Evolutionary conservation across 2,888 invertebrate genomes (phyloP), one percentile per base, ranked within the genome.

Genomic region (Campaea margaritaria): DNA sequence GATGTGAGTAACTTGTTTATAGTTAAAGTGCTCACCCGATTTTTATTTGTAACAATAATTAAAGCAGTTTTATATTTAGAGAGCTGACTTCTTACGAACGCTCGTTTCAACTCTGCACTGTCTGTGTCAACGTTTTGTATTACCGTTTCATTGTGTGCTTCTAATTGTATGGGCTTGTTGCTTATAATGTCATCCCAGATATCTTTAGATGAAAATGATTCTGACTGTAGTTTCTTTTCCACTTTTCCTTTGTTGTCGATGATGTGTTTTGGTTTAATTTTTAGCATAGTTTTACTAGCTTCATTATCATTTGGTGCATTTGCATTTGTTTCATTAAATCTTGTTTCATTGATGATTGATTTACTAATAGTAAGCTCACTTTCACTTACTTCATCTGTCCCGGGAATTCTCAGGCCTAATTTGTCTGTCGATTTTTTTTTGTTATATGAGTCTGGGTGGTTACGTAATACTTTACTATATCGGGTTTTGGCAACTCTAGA

Each of bases 151-250:
- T 54, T 66, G 4, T 60, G 53, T 14, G 63, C 38, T 48, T 70
- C 69, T 13, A 79, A 50, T 12, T 72, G 46, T 48, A 78, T 69
- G 0, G 75, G 75, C 47, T 73, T 78, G 21, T 75, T 74, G 9
- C 67, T 58, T 14, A 65, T 61, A 8, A 75, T 72, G 27, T 79
- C 74, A 31, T 72, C 50, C 79, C 80, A 82, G 47, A 79, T 74
- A 14, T 66, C 75, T 13, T 68, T 62, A 0, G 68, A 65, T 9
- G 75, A 64, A 57, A 79, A 79, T 9, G 47, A 50, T 64, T 81
- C 79, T 0, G 73, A 49, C 36, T 68, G 62, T 13, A 74, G 42
- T 10, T 76, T 52, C 57, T 73, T 73, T 57, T 75, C 68, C 12
- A 74, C 72, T 31, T 51, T 47, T 47, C 16, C 56, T 15, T 39